phyloP scores from a whole-genome alignment of 2,113 vertebrate genomes.

The Psittacara wagleri region DNA sequence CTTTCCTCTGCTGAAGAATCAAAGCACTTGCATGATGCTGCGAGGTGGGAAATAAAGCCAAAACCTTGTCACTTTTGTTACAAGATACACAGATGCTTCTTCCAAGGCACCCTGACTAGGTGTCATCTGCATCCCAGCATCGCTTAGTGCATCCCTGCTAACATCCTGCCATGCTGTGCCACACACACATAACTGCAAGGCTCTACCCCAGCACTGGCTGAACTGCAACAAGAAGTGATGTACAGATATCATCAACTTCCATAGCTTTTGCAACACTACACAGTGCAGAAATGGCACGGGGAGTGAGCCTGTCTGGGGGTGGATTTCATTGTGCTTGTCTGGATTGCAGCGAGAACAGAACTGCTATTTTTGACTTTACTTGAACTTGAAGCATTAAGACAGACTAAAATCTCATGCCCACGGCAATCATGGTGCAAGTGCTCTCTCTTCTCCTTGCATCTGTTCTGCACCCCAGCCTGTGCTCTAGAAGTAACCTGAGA shows the following conservation, averaged over 20 bases:
- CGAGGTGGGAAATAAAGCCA: background rate
- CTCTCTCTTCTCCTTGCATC: background rate
- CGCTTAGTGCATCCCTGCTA: background rate
- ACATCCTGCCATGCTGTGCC: background rate
- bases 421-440: background rate
- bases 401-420: constrained; percentile 19
- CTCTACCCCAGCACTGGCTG: background rate
- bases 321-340: background rate
- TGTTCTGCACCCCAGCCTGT: background rate
- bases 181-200: background rate
- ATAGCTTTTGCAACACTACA: background rate
- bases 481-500: background rate
- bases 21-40: background rate
- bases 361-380: constrained; percentile 22
- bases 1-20: background rate
- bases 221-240: accelerated
- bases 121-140: background rate
- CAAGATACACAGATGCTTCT: background rate
- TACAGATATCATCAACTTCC: background rate
- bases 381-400: constrained; percentile 31
- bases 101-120: background rate
- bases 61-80: background rate
- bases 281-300: background rate
- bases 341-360: background rate
- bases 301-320: background rate